Evolutionary conservation across 2,888 invertebrate genomes (phyloP).

Genomic region (Scaptomyza polygonia): DNA sequence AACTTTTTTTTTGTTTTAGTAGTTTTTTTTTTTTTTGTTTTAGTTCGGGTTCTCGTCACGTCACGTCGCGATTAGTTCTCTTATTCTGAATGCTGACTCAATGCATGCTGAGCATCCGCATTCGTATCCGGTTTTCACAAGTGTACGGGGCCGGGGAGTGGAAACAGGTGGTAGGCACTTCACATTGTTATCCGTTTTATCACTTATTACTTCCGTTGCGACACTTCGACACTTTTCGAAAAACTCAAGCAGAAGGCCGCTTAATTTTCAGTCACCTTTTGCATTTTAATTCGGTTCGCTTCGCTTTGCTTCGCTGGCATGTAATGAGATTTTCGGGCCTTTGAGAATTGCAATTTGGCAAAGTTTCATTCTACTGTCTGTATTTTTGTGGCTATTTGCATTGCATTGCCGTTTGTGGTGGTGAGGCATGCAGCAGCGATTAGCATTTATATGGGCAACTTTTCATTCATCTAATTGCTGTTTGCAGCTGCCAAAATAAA

Average conservation of each 20-base stretch:
- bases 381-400: constrained; percentile 26
- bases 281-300: constrained; percentile 71
- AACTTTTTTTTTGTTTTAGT: constrained; percentile 5
- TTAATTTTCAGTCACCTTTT: constrained; percentile 71
- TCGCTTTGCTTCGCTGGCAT: constrained; percentile 30
- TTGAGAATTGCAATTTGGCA: constrained; percentile 54
- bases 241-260: constrained; percentile 28
- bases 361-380: background rate
- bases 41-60: constrained; percentile 39
- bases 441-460: constrained; percentile 73
- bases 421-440: constrained; percentile 39
- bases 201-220: constrained; percentile 78
- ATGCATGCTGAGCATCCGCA: constrained; percentile 48
- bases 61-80: constrained; percentile 67
- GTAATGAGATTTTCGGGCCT: constrained; percentile 55
- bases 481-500: constrained; percentile 69
- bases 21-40: constrained; percentile 13
- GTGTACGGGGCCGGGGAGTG: constrained; percentile 12
- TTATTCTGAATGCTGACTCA: constrained; percentile 3
- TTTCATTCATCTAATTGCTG: constrained; percentile 71
- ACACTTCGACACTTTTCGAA: constrained; percentile 57
- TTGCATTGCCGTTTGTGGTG: constrained; percentile 39
- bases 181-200: constrained; percentile 77
- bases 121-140: constrained; percentile 69
- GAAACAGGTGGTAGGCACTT: constrained; percentile 23